Evolutionary conservation across 2,113 vertebrate genomes (phyloP), one percentile per base, ranked within the genome.

Genomic region (Prinia subflava): DNA sequence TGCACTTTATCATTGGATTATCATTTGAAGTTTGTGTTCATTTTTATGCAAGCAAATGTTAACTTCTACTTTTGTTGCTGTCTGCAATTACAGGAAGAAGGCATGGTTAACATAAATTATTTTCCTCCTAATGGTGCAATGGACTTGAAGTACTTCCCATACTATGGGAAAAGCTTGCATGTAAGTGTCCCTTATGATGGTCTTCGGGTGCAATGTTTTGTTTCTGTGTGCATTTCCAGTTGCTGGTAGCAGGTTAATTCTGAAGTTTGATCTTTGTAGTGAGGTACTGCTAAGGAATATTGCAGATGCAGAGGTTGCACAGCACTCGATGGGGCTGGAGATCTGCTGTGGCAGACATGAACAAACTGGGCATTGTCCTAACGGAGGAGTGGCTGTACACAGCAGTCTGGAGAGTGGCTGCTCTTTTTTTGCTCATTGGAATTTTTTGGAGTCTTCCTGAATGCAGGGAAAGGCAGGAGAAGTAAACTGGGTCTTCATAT

Each of bases 71-170:
- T 84, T 67, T 77, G 17, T 79, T 94, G 49, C 93, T 95, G 90
- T 95, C 69, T 98, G 93, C 21, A 79, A 95, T 77, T 94, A 41
- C 94, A 99, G 99, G 98, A 95, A 92, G 98, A 97, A 53, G 95
- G 41, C 46, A 77, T 77, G 18, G 52, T 99, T 67, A 41, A 64
- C 80, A 94, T 99, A 97, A 92, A 92, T 67, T 98, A 98, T 92
- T 99, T 98, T 96, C 99, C 99, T 83, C 15, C 70, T 19, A 55
- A 92, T 37, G 99, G 98, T 18, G 63, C n/a, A 3, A 97, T 99
- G 96, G 99, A 99, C 96, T 98, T 98, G 98, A 99, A 98, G 98
- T 99, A 99, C 97, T 99, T 99, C 96, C 99, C 99, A 21, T 99
- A 99, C 95, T 99, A 99, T 62, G 99, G 99, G 73, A 99, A 99